Base-by-base conservation (phyloP, 2,113 vertebrate species). In the Corydoras maculifer region DNA sequence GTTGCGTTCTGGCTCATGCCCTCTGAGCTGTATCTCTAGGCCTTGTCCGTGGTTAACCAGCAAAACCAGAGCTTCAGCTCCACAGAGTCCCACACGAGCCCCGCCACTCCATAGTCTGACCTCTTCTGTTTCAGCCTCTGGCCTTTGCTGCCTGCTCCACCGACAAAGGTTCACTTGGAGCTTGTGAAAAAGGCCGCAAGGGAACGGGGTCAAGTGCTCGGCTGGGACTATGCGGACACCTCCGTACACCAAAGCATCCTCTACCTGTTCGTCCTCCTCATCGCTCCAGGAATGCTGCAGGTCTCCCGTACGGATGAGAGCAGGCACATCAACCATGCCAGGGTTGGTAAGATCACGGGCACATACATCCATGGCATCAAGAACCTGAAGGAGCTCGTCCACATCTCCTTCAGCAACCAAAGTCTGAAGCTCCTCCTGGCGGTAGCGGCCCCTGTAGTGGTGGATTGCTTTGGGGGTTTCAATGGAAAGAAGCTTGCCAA, bases 41-140 rank as follows among this genome's bases (percentile, higher is more conserved):
- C 95, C 97, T 84, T 99, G 97, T 71, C 96, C 97, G n/a, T 98
- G 93, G 86, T 98, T 98, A 78, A 98, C 97, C 79, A 98, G 87
- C 61, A 98, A 88, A 70, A 99, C 90, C 83, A 98, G 87, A 76
- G 95, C 91, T 86, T 99, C 96, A 3, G 88, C 89, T 9, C 90
- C 91, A 0, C 86, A 89, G 77, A 93, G 91, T 81, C 92, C 87
- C 43, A 97, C 88, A 74, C 93, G 94, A 82, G 91, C 93, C 32
- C 97, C 96, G 0, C 94, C 93, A 66, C 91, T 91, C 97, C 97
- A 99, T 49, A 99, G 85, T 73, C 94, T 92, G 74, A 98, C 92
- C 64, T 98, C 93, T 5, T 93, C 93, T 0, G 90, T 75, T 3
- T 93, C 93, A 0, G 90, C 75, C 2, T 96, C 95, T 0, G 92